phyloP scores from a whole-genome alignment of 2,113 vertebrate species.

The Eulacestoma nigropectus region DNA sequence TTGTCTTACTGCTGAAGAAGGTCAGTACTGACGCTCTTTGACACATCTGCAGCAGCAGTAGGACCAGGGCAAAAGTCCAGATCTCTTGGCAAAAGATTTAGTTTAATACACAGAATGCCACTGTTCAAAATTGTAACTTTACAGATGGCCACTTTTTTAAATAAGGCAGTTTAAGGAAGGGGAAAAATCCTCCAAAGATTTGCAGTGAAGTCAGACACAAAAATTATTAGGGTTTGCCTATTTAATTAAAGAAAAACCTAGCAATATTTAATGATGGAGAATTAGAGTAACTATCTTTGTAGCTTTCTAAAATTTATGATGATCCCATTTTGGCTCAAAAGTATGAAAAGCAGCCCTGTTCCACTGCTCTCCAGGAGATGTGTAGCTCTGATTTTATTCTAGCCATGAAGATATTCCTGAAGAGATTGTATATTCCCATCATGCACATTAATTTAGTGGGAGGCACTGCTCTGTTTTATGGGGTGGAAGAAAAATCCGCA shows the following conservation, averaged over 20 bases:
- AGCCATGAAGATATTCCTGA: neutral
- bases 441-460: constrained; percentile 47
- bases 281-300: neutral
- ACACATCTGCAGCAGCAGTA: neutral
- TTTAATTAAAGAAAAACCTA: neutral
- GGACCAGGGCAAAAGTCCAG: neutral
- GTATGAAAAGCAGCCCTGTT: neutral
- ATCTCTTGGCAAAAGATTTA: neutral
- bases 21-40: neutral
- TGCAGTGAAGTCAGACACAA: neutral
- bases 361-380: neutral
- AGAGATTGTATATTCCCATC: neutral
- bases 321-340: neutral
- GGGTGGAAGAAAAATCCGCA: neutral
- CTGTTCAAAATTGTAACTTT: neutral
- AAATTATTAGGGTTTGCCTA: neutral
- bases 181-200: neutral
- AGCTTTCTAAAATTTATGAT: neutral
- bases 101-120: neutral
- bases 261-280: neutral
- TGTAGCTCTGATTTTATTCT: neutral
- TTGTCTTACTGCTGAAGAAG: neutral
- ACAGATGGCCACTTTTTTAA: neutral
- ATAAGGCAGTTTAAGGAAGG: neutral
- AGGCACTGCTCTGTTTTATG: neutral